Evolutionary conservation across 2,888 invertebrate species (phyloP), one percentile per base, ranked within the genome.

Genomic region (Laothoe populi): DNA sequence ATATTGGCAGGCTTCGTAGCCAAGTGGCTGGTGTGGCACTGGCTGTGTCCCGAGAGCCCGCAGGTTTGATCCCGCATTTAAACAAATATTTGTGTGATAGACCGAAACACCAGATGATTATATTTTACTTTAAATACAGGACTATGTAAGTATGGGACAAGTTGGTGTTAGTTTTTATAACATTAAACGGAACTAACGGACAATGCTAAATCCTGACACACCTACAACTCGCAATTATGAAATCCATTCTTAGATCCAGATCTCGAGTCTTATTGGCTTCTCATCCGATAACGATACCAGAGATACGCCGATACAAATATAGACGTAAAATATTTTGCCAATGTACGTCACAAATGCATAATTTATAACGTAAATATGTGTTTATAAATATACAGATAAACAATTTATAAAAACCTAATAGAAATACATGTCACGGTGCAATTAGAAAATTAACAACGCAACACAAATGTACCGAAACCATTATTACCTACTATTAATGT

Each of bases 281-380:
- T 11, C 10, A 21, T 0, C 11, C 16, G 35, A 53, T 53, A 53
- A 53, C 44, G 19, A 4, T 19, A 19, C 19, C 26, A 49, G 16
- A 31, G 7, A 26, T 49, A 16, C 8, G 8, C n/a, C 0, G n/a
- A 26, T 26, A 21, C 16, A 11, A 53, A 21, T 19, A 1, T 44
- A 44, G 16, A 44, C 16, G 10, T 19, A 53, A 53, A 35, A 53
- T 53, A 53, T 26, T 53, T 53, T 53, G 53, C 19, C 26, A 16
- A 19, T 11, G 31, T 53, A 53, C 53, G 53, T 53, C 53, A 53
- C 19, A 53, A 31, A 53, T 35, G 11, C 53, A 35, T 53, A 53
- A 19, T 53, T 53, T 10, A 53, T 35, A n/a, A n/a, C n/a, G n/a
- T n/a, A n/a, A n/a, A n/a, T n/a, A n/a, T n/a, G n/a, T n/a, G n/a